Percentiles rank a stretch among this genome's conserved stretches.
phyloP scores from a whole-genome alignment of 2,888 invertebrate species.

The Ctena decussata region DNA sequence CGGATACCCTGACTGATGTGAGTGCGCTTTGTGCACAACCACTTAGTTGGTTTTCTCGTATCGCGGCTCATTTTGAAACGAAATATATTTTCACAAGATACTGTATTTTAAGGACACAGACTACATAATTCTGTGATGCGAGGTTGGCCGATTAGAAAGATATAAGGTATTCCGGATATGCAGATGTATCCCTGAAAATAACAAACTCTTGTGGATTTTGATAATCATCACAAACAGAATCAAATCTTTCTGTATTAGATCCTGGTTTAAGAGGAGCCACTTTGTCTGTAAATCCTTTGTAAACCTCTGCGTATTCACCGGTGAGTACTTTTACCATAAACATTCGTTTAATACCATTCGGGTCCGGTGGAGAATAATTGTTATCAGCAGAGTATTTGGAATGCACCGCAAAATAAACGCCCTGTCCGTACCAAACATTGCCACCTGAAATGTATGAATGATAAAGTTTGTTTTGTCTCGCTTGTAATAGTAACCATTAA shows the following conservation, averaged over 20 bases:
- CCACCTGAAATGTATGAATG: too few relatives aligned
- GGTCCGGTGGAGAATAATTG: constrained; percentile 60
- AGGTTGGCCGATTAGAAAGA: constrained; percentile 66
- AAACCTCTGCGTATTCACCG: constrained; percentile 63
- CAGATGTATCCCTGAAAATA: constrained; percentile 80
- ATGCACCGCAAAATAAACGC: constrained; percentile 80
- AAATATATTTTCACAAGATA: too few relatives aligned
- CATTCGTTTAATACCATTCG: constrained; percentile 62
- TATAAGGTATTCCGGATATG: constrained; percentile 82
- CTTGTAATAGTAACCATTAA: too few relatives aligned
- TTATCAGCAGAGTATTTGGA: constrained; percentile 68
- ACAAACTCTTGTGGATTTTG: constrained; percentile 74
- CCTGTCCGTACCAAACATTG: constrained; percentile 69
- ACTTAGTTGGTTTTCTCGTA: too few relatives aligned
- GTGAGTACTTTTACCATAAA: constrained; percentile 72
- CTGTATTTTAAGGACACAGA: too few relatives aligned
- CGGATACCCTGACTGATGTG: too few relatives aligned
- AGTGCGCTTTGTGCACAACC: too few relatives aligned
- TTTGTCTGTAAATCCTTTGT: constrained; percentile 32
- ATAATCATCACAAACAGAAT: constrained; percentile 74
- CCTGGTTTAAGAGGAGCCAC: constrained; percentile 64
- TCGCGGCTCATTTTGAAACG: too few relatives aligned
- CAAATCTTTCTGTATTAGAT: constrained; percentile 57
- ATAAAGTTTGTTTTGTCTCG: too few relatives aligned
- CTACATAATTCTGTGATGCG: too few relatives aligned